Evolutionary conservation across 2,113 vertebrate species (phyloP), one percentile per base, ranked within the genome.

Genomic region (Ploceus nigricollis): DNA sequence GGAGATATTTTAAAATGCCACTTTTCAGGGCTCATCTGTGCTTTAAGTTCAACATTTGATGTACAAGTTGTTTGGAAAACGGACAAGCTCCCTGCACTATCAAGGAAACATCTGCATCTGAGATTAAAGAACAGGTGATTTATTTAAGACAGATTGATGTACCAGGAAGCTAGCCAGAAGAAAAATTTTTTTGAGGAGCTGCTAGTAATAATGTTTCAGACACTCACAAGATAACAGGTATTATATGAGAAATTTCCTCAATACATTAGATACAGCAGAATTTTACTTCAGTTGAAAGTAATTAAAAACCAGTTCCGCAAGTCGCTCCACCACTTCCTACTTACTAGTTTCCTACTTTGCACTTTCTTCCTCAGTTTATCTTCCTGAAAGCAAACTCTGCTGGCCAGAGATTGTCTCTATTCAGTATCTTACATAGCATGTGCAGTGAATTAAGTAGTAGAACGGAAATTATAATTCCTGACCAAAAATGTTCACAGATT

Each of bases 91-190:
- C 78, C 39, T 71, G 44, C 3, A 9, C 80, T 95, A 86, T 92
- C 95, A 95, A 51, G 69, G 90, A 90, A 95, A 89, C 92, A 96
- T 96, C 92, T 96, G 94, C 47, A 89, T n/a, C 77, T 68, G 69
- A 84, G 96, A 91, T 95, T 72, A 95, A 91, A 91, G 77, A 95
- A 60, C 76, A 89, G 71, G 83, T 95, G 87, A 92, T 94, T 97
- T 94, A 91, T 94, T 80, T 76, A 88, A 94, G 87, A 68, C 57
- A 90, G 92, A 93, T 0, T 89, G 68, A 92, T 73, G 79, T 95
- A 87, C 53, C 70, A 96, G 90, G 94, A 96, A 92, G 60, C 61
- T 87, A 90, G 85, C 90, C 94, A 95, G 79, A 82, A 80, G 27
- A 87, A 72, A 25, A 1, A 1, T 28, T 73, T 84, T 69, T 93